phyloP scores from a whole-genome alignment of 2,888 invertebrate genomes.

The Drosophila quinaria region DNA sequence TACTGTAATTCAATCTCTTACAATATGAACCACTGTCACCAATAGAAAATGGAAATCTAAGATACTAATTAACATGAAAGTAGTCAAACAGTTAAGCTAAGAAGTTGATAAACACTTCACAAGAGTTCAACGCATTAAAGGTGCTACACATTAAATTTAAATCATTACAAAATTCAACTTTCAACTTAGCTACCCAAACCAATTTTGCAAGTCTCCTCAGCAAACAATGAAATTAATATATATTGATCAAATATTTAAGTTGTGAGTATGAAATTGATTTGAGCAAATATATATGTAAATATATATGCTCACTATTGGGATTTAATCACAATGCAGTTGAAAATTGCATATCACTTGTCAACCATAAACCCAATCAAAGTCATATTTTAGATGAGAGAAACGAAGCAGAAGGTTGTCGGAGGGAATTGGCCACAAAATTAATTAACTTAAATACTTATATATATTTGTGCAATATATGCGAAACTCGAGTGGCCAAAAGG shows the following conservation, averaged over 20 bases:
- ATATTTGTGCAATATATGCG: conserved; percentile 42
- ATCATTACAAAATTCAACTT: conserved; percentile 7
- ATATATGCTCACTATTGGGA: conserved; percentile 13
- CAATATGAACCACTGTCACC: conserved; percentile 5
- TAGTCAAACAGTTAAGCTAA: neutral
- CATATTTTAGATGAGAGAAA: conserved; percentile 5
- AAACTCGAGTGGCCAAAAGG: conserved; percentile 34
- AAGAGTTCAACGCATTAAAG: neutral
- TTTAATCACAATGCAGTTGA: conserved; percentile 32
- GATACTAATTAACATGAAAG: conserved; percentile 10
- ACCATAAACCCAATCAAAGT: conserved; percentile 34
- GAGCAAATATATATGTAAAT: neutral
- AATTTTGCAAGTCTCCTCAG: neutral
- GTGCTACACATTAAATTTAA: conserved; percentile 8
- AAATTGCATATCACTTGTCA: conserved; percentile 41
- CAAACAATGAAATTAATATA: conserved; percentile 27
- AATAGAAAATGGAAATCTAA: neutral
- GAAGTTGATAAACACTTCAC: conserved; percentile 8
- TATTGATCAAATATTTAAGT: conserved; percentile 27
- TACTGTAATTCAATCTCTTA: conserved; percentile 10
- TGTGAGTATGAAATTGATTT: conserved; percentile 14
- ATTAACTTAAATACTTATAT: conserved; percentile 73
- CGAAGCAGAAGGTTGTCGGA: neutral
- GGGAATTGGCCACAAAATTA: conserved; percentile 71
- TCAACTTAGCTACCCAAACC: conserved; percentile 1